Evolutionary conservation across 92 coral and sea anemone species (phyloP).

Genomic region (Desmophyllum pertusum): DNA sequence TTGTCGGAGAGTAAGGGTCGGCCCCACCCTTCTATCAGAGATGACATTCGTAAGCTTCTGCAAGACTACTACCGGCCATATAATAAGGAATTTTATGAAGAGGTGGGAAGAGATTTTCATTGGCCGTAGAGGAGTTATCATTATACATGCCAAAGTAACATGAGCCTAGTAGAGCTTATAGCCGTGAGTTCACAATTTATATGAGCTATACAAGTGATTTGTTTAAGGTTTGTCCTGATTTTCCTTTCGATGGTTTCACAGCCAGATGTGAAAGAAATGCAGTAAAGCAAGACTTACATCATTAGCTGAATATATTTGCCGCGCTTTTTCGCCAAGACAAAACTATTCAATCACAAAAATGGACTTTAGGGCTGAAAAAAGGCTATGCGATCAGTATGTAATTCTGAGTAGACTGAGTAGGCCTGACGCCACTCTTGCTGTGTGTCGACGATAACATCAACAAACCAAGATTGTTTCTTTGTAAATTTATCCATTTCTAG

Average conservation of each 20-base stretch:
- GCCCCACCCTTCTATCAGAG: constrained; percentile 48
- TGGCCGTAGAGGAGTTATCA: constrained; percentile 50
- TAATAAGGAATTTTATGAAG: constrained; percentile 57
- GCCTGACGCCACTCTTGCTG: neutral
- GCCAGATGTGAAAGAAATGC: neutral
- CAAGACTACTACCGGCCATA: constrained; percentile 60
- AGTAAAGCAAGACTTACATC: neutral
- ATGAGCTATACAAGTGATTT: neutral
- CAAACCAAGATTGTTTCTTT: neutral
- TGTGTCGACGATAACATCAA: neutral
- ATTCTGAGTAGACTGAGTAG: neutral
- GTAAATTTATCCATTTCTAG: neutral
- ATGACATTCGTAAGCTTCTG: constrained; percentile 45
- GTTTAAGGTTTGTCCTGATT: neutral
- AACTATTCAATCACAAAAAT: no score
- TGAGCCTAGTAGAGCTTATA: neutral
- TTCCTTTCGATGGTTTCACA: neutral
- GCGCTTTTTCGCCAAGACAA: neutral
- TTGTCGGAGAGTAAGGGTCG: constrained; percentile 64
- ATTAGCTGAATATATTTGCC: neutral
- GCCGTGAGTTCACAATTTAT: neutral
- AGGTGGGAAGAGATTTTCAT: constrained; percentile 57
- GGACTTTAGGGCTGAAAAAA: no score
- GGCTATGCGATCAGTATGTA: no score
- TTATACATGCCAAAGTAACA: neutral